Evolutionary conservation across 2,888 invertebrate genomes (phyloP).

Genomic region (Xestia c-nigrum): DNA sequence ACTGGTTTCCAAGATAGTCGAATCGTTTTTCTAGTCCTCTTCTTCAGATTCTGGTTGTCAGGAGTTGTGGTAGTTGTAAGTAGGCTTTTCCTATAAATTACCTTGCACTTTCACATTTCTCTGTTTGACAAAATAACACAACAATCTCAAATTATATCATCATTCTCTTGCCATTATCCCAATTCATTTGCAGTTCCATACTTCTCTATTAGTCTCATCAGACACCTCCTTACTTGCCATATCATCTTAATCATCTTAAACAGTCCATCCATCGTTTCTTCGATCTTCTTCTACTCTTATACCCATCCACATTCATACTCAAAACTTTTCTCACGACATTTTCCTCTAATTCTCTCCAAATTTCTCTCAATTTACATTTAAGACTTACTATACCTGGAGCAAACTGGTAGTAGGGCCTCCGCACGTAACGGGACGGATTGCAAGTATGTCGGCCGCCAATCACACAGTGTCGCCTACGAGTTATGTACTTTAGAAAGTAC

Average conservation of each 20-base stretch:
- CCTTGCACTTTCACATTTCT: neutral
- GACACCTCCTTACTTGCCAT: no score
- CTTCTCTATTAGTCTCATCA: no score
- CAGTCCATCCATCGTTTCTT: no score
- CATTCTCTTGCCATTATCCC: no score
- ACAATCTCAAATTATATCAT: neutral
- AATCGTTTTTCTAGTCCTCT: neutral
- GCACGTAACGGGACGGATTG: conserved; percentile 79
- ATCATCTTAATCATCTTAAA: no score
- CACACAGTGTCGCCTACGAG: conserved; percentile 77
- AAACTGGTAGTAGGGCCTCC: conserved; percentile 73
- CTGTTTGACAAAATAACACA: neutral
- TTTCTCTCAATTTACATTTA: neutral
- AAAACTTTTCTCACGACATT: no score
- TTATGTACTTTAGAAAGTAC: conserved; percentile 81
- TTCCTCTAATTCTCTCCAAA: neutral
- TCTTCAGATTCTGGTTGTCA: neutral
- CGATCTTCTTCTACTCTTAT: no score
- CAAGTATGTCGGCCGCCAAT: conserved; percentile 85
- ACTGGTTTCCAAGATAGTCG: neutral
- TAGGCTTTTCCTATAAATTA: neutral
- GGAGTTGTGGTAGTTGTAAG: neutral
- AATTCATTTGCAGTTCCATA: no score
- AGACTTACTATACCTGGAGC: neutral
- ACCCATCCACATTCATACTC: no score